These are phyloP conservation scores for Sceloporus tristichus DNA, from an alignment of 2,113 vertebrate genomes.

Conservation along the genomic window DNA sequence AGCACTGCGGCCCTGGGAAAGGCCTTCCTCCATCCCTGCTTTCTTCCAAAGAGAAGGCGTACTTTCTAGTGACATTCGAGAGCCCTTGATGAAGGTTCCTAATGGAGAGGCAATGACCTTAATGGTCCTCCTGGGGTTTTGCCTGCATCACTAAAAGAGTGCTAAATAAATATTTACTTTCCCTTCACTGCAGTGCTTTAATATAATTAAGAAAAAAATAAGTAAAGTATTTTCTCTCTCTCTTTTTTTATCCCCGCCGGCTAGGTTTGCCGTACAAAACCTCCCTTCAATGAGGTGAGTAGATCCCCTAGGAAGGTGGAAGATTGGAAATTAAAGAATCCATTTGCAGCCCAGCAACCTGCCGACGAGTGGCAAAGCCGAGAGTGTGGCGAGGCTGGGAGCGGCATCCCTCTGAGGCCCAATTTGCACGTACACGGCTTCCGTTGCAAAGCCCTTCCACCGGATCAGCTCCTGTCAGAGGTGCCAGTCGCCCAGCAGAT, in stretches of 20 bases:
- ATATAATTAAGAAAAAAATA: conserved; percentile 35
- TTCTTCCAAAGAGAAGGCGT: neutral
- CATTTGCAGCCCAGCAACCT: conserved; percentile 46
- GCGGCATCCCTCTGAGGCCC: neutral
- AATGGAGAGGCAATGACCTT: neutral
- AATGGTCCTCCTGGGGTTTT: conserved; percentile 32
- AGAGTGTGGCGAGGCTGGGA: neutral
- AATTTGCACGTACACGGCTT: neutral
- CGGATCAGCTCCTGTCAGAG: neutral
- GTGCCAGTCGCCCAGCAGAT: too few relatives aligned
- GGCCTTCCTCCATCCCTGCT: neutral
- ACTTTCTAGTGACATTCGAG: neutral
- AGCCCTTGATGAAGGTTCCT: conserved; percentile 29
- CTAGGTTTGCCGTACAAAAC: conserved; percentile 39
- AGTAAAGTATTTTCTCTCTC: conserved; percentile 11
- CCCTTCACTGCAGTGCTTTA: conserved; percentile 21
- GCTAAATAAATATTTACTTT: conserved; percentile 62
- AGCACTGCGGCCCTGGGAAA: too few relatives aligned
- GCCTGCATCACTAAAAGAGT: conserved; percentile 34
- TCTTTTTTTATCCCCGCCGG: neutral
- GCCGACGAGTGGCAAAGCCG: conserved; percentile 29
- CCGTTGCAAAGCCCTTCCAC: neutral
- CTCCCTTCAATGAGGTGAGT: conserved; percentile 30
- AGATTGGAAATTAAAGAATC: conserved; percentile 48
- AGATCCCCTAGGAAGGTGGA: conserved; percentile 28